Base-by-base conservation (phyloP, 2,797 vertebrate species). In the Dallia pectoralis region DNA sequence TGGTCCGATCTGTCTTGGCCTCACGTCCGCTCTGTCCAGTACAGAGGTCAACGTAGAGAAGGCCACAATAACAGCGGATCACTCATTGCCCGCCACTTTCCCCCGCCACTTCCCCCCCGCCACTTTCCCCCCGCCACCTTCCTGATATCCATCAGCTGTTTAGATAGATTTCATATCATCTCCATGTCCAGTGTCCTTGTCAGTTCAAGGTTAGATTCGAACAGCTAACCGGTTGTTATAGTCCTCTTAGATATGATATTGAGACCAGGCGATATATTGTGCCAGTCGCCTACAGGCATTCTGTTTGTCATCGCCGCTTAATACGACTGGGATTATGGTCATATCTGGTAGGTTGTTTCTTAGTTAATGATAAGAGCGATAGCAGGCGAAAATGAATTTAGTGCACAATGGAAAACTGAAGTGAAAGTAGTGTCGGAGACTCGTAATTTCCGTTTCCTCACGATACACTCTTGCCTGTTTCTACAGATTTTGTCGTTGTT, bases 71-170 rank as follows among this genome's bases (percentile, higher is more conserved):
- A 69, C 59, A 56, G 27, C 33, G 4, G 47, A 82, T 90, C 91
- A 75, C 73, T 91, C 87, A 78, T 80, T 87, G 81, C 67, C 71
- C 33, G 84, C 83, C 76, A 89, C 87, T 88, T 82, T 78, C 32
- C 70, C 73, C 53, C 53, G 25, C 22, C n/a, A 8, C 22, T 59
- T n/a, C n/a, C n/a, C n/a, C n/a, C n/a, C n/a, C n/a, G n/a, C n/a
- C 48, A 4, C 18, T 51, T 51, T 51, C 48, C 19, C 48, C 48
- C 16, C 48, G 15, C 19, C 53, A 4, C 51, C 69, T 63, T 25
- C 22, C 68, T 63, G n/a, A 79, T 44, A 67, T 47, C 40, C 51
- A 66, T 61, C 29, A 14, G 29, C 51, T 56, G 69, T 74, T 40
- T 0, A 69, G 76, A 72, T 84, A 72, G 1, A 0, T 73, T 83